A percentile compares a stretch with the other conserved stretches of the same genome.
Evolutionary conservation across 2,888 invertebrate genomes (phyloP).

Genomic region (Resseliella maxima): DNA sequence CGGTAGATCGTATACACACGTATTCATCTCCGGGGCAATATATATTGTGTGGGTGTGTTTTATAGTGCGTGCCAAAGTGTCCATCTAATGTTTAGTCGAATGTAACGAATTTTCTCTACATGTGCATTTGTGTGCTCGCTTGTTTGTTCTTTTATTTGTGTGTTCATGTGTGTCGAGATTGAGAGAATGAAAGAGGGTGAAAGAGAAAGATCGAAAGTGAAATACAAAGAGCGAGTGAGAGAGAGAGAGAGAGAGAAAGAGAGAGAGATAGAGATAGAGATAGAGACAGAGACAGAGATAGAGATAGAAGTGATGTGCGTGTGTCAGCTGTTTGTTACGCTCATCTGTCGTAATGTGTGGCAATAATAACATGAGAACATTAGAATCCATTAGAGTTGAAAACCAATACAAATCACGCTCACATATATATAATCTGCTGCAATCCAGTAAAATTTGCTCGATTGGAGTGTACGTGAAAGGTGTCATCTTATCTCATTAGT

Average conservation of each 20-base stretch:
- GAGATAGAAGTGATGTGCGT: neutral
- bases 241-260: no score
- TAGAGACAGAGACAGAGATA: neutral
- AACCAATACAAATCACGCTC: neutral
- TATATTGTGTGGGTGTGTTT: slow-evolving; percentile 11
- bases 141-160: no score
- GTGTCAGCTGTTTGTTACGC: slow-evolving; percentile 44
- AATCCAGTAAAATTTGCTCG: neutral
- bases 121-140: neutral
- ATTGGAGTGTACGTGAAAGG: neutral
- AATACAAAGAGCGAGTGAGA: no score
- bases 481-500: slow-evolving; percentile 55
- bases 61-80: slow-evolving; percentile 27
- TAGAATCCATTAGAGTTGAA: slow-evolving; percentile 42
- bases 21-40: neutral
- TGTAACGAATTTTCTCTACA: neutral
- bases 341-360: slow-evolving; percentile 43
- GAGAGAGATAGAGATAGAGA: no score
- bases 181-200: neutral
- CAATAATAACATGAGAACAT: slow-evolving; percentile 49
- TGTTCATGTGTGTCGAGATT: neutral
- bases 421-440: neutral
- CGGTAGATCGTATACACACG: neutral
- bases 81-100: slow-evolving; percentile 27
- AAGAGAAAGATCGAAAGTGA: no score